Evolutionary conservation across 2,888 invertebrate species (phyloP), one percentile per base, ranked within the genome.

Genomic region (Rosalia funebris): DNA sequence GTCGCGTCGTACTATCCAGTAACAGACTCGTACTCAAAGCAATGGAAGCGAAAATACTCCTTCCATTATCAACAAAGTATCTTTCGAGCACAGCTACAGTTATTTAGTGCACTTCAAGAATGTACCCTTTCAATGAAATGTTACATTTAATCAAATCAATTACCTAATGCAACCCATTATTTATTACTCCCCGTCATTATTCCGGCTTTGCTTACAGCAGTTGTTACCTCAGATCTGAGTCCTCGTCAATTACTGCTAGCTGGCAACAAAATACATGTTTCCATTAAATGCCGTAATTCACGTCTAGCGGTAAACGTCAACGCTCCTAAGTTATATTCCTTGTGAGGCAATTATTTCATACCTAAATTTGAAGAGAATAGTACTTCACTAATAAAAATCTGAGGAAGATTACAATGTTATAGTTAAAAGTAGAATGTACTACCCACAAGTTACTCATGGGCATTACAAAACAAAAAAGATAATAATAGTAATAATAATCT

Each of bases 251-350:
- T 15, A 45, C 14, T 46, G 17, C 36, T 19, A 2, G 36, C 36
- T 47, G 31, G 16, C n/a, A 34, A 32, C 47, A 34, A 36, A 34
- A 32, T 17, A 34, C 36, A 34, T 47, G 34, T 47, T 47, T 47
- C 34, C 47, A 17, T 36, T 36, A 16, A 44, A 34, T 31, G 47
- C 17, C 34, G 47, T 16, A 36, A 36, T 36, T 47, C 36, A 47
- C 34, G 34, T 15, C 16, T 47, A 47, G 34, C 47, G 47, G 47
- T 47, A 36, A 47, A 47, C 46, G 32, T 16, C 46, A 32, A 12
- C 47, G 45, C 15, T 17, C 34, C 39, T n/a, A 15, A 15, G 32
- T 47, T 47, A 46, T 19, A 15, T 31, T 31, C 32, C 14, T 10
- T 15, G 32, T n/a, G n/a, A n/a, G n/a, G n/a, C n/a, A n/a, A n/a